Conservation (phyloP, 2,113 vertebrate species). For the Suncus etruscus region DNA sequence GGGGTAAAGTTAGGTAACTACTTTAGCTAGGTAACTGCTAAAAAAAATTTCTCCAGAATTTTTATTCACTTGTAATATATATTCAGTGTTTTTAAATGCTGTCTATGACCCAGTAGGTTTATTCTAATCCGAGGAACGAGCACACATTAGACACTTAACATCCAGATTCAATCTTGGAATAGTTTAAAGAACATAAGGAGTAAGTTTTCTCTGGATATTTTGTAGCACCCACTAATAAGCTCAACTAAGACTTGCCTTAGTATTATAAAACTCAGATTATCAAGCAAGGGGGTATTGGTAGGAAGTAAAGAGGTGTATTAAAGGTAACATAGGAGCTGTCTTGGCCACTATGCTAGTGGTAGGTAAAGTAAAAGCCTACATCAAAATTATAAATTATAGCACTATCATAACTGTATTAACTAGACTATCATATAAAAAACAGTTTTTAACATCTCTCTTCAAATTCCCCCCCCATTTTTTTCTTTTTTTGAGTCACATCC, state of each 20-base stretch:
- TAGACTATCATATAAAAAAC: too few species aligned
- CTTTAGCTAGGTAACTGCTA: background rate
- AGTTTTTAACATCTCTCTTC: too few species aligned
- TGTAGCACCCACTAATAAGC: background rate
- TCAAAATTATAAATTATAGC: too few species aligned
- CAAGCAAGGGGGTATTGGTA: too few species aligned
- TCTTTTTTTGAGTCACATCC: too few species aligned
- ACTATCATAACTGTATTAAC: too few species aligned
- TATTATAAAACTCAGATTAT: too few species aligned
- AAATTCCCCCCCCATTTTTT: background rate
- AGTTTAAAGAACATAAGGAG: too few species aligned
- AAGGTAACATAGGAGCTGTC: too few species aligned
- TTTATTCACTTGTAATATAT: background rate
- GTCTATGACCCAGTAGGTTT: background rate
- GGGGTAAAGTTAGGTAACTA: background rate
- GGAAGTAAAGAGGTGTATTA: too few species aligned
- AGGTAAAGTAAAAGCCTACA: too few species aligned
- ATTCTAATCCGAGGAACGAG: background rate
- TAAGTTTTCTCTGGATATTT: background rate
- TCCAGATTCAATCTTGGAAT: constrained; percentile 22
- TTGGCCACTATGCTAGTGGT: too few species aligned
- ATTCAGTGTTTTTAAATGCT: background rate
- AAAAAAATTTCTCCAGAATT: background rate
- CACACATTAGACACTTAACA: background rate
- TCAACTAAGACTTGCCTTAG: background rate